Evolutionary conservation across 2,797 vertebrate species (phyloP), one percentile per base, ranked within the genome.

Genomic region (Lacerta bilineata): DNA sequence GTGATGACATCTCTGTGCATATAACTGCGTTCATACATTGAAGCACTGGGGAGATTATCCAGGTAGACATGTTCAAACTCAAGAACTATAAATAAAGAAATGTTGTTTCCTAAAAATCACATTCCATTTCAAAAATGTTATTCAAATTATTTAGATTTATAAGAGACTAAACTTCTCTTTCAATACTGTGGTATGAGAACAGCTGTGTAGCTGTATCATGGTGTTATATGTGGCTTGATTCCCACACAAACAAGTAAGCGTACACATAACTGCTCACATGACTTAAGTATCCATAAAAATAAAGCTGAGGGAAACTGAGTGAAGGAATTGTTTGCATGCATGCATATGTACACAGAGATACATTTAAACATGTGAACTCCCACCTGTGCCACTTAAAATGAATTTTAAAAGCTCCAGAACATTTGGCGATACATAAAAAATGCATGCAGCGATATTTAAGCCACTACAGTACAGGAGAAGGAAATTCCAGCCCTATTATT

Each of bases 1-100:
- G 98, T 98, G 80, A 99, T 99, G 11, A 99, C 98, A 92, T 99
- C 99, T 96, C 98, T 98, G 94, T 99, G 99, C 98, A 99, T 99
- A 95, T 99, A 99, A 94, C 99, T 99, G 87, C 98, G 97, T 61
- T 99, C 98, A 82, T 99, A 99, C 99, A 99, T 99, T 0, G 97
- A 98, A 82, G 99, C 98, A 41, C 98, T 98, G 0, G 99, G 99
- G 0, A 99, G 97, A 91, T 99, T 99, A 92, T 98, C 97, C 96
- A 99, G 96, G 88, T 99, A 99, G 7, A 99, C 97, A 0, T 96
- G 98, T 91, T 99, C 99, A 92, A 98, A 99, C 77, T 99, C 98
- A 84, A 99, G 97, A 64, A 99, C 98, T 99, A 87, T 50, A 71
- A 61, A 83, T 0, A 83, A 9, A 13, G 33, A 6, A 1, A 88